Conservation (phyloP, 2,888 invertebrate genomes). For the Troides oblongomaculatus region DNA sequence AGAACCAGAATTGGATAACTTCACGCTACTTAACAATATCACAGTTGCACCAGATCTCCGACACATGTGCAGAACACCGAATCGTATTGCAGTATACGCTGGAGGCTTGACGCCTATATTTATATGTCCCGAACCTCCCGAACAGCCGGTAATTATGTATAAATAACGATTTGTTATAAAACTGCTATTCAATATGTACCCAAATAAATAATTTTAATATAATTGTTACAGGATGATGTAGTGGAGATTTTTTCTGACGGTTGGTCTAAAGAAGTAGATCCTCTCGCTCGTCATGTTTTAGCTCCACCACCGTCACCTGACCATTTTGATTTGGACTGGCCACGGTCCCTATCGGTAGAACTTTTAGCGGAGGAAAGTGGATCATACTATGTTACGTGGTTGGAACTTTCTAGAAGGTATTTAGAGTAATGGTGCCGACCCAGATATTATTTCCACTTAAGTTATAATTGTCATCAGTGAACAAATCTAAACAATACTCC, state of each 20-base stretch:
- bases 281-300: constrained; percentile 78
- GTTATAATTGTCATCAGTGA: too few relatives aligned
- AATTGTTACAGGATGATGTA: constrained; percentile 73
- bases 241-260: constrained; percentile 93
- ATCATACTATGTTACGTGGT: constrained; percentile 88
- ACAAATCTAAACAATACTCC: too few relatives aligned
- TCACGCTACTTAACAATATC: constrained; percentile 77
- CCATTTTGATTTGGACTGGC: constrained; percentile 81
- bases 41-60: constrained; percentile 78
- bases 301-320: constrained; percentile 79
- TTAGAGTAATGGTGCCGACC: neutral
- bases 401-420: constrained; percentile 85
- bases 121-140: constrained; percentile 79
- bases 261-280: constrained; percentile 81
- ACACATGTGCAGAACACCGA: constrained; percentile 85
- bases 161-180: neutral
- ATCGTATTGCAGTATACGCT: constrained; percentile 89
- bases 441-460: neutral
- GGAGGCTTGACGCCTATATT: constrained; percentile 82
- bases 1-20: constrained; percentile 72
- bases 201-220: neutral
- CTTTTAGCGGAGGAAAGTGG: constrained; percentile 88
- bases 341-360: constrained; percentile 87
- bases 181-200: neutral
- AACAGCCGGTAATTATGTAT: constrained; percentile 47